Evolutionary conservation across 2,797 vertebrate genomes (phyloP).

Genomic region (Synanceia verrucosa): DNA sequence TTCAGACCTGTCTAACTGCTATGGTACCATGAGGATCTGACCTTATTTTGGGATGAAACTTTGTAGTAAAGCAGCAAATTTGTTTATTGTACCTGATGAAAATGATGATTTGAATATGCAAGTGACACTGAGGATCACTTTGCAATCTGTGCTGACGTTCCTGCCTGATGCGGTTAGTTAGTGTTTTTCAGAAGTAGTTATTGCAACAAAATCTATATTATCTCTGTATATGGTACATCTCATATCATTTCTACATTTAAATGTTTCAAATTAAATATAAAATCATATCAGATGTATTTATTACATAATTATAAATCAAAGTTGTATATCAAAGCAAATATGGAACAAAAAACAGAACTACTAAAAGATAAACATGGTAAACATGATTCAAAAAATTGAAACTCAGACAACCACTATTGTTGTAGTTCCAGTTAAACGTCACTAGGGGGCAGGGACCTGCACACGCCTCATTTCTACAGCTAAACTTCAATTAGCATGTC

Average conservation of each 20-base stretch:
- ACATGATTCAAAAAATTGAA: neutral
- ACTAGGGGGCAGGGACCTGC: slow-evolving; percentile 27
- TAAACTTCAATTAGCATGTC: neutral
- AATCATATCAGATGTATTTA: neutral
- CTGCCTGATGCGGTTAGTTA: neutral
- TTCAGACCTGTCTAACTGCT: neutral
- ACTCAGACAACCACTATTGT: neutral
- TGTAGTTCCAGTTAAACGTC: slow-evolving; percentile 16
- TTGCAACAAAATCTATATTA: neutral
- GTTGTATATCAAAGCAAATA: no score
- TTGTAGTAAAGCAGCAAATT: neutral
- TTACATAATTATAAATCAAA: no score
- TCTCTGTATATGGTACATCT: neutral
- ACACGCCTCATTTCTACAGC: neutral
- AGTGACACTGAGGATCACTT: slow-evolving; percentile 42
- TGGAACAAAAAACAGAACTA: no score
- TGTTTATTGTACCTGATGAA: slow-evolving; percentile 26
- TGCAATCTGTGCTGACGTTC: neutral
- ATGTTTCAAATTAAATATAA: no score
- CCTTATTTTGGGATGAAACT: neutral
- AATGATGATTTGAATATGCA: slow-evolving; percentile 54
- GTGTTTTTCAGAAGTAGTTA: neutral
- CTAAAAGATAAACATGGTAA: neutral
- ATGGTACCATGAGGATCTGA: neutral
- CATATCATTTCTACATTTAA: no score